These are phyloP conservation scores for Linurgus olivaceus DNA, from an alignment of 2,797 vertebrate species.

Conservation along the genomic window DNA sequence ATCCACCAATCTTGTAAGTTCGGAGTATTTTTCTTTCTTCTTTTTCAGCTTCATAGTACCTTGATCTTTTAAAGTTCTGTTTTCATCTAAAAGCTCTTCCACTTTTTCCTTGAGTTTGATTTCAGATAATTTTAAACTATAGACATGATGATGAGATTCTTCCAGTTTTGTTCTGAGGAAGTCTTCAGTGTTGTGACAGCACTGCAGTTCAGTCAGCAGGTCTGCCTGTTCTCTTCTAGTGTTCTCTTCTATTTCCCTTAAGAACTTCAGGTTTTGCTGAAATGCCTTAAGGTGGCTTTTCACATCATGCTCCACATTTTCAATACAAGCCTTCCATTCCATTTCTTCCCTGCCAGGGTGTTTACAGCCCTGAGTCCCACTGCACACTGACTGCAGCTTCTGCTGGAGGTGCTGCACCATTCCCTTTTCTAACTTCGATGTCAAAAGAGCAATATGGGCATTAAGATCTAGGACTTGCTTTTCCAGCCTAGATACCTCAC, in stretches of 20 bases:
- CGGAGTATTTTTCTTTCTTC: background rate
- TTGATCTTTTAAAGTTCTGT: slow-evolving; percentile 64
- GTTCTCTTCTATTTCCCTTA: slow-evolving; percentile 73
- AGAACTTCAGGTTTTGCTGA: slow-evolving; percentile 74
- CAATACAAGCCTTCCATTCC: slow-evolving; percentile 6
- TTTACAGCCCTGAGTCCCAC: slow-evolving; percentile 53
- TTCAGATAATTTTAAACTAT: slow-evolving; percentile 74
- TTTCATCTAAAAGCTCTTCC: slow-evolving; percentile 76
- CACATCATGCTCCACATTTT: slow-evolving; percentile 53
- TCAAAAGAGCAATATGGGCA: slow-evolving; percentile 59
- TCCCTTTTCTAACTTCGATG: slow-evolving; percentile 34
- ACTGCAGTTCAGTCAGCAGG: slow-evolving; percentile 71
- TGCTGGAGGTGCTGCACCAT: background rate
- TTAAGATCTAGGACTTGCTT: slow-evolving; percentile 77
- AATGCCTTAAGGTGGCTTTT: slow-evolving; percentile 71
- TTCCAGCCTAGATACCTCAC: slow-evolving; percentile 77
- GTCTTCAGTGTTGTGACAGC: slow-evolving; percentile 70
- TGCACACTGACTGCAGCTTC: background rate
- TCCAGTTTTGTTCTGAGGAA: slow-evolving; percentile 76
- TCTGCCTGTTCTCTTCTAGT: slow-evolving; percentile 60
- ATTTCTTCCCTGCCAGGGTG: background rate
- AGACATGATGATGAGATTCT: slow-evolving; percentile 71
- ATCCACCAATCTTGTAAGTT: background rate
- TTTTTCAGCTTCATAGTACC: background rate
- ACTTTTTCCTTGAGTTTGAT: slow-evolving; percentile 70